Evolutionary conservation across 2,113 vertebrate genomes (phyloP).

Genomic region (Camarhynchus parvulus): DNA sequence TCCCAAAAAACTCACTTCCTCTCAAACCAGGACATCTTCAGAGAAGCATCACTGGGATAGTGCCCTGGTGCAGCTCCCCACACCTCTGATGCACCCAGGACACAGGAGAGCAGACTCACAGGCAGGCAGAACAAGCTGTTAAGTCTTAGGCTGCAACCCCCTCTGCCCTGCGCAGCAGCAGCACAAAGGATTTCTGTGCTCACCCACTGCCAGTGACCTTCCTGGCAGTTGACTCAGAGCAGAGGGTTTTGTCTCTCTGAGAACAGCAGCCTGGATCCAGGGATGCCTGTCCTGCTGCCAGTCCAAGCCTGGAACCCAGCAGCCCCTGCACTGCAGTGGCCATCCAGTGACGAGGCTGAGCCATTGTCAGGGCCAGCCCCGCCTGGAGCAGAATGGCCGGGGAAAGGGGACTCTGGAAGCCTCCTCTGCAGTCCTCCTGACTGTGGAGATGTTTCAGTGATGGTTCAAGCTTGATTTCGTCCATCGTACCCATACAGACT

Average conservation of each 20-base stretch:
- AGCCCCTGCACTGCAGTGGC: background rate
- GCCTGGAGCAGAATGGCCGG: background rate
- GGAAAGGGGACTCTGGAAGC: background rate
- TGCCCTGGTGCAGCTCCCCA: background rate
- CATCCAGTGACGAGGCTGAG: background rate
- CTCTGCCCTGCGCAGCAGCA: background rate
- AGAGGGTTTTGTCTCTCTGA: background rate
- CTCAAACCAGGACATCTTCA: background rate
- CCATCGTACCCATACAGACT: accelerated
- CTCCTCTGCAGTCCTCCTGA: background rate
- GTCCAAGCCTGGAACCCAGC: background rate
- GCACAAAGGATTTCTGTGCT: slow-evolving; percentile 39
- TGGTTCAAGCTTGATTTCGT: background rate
- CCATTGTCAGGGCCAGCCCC: background rate
- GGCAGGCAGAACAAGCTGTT: background rate
- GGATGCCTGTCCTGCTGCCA: background rate
- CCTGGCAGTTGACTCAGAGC: background rate
- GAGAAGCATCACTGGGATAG: background rate
- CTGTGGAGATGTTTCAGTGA: background rate
- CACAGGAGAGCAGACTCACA: background rate
- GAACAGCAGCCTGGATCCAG: background rate
- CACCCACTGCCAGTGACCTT: background rate
- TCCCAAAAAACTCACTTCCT: no score
- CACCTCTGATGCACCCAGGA: background rate
- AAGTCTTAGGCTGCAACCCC: accelerated